Conservation (phyloP, 2,888 invertebrate genomes). For the Leptinotarsa peninsularis region DNA sequence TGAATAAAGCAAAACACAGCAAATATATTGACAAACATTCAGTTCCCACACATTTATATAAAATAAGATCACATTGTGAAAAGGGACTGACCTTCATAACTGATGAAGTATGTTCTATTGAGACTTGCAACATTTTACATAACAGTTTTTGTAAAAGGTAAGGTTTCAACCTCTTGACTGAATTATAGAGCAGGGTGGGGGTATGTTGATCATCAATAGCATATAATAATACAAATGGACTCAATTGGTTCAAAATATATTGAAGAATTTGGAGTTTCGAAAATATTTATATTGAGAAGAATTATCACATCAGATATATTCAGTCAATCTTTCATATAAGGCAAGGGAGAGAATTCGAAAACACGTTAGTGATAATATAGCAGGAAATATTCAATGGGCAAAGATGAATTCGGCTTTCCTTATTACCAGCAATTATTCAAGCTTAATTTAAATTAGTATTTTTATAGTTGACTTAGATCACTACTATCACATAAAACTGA, state of each 20-base stretch:
- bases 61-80: too few species aligned
- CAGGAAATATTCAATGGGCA: background rate
- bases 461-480: background rate
- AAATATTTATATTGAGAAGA: background rate
- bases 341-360: slow-evolving; percentile 36
- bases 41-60: too few species aligned
- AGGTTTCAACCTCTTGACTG: too few species aligned
- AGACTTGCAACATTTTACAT: too few species aligned
- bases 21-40: too few species aligned
- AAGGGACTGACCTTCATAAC: too few species aligned
- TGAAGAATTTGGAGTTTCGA: too few species aligned
- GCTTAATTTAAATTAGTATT: background rate
- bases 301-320: slow-evolving; percentile 12
- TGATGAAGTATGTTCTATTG: too few species aligned
- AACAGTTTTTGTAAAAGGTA: too few species aligned
- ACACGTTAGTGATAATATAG: background rate
- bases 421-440: background rate
- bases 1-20: background rate
- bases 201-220: too few species aligned
- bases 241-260: background rate
- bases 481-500: background rate
- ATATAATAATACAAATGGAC: too few species aligned
- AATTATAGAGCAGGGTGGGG: too few species aligned
- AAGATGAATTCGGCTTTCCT: background rate
- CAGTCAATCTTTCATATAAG: slow-evolving; percentile 37